Conservation (phyloP, 92 coral and sea anemone genomes). For the Phenganax stokvisi region DNA sequence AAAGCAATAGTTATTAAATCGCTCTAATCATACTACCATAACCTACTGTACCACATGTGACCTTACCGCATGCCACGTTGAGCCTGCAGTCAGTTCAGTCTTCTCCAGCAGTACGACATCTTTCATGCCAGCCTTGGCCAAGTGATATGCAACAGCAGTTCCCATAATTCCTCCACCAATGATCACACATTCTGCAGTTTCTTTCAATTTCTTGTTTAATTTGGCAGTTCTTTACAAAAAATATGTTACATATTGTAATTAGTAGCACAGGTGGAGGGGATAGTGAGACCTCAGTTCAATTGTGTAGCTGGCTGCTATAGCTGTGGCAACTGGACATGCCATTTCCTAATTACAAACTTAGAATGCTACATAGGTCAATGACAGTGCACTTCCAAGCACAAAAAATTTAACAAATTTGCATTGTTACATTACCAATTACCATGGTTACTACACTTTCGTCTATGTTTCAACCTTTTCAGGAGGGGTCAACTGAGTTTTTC, state of each 20-base stretch:
- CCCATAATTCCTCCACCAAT: constrained; percentile 98
- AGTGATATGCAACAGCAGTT: constrained; percentile 82
- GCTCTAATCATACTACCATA: too few relatives aligned
- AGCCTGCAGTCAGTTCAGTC: constrained; percentile 93
- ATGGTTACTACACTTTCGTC: too few relatives aligned
- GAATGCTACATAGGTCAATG: too few relatives aligned
- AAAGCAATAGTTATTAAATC: too few relatives aligned
- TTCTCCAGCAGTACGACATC: constrained; percentile 95
- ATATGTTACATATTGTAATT: neutral
- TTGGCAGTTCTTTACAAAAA: constrained; percentile 14
- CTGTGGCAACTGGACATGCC: too few relatives aligned
- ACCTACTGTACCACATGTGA: too few relatives aligned
- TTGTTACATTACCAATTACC: too few relatives aligned
- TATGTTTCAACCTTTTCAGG: too few relatives aligned
- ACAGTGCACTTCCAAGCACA: too few relatives aligned
- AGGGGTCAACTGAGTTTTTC: too few relatives aligned
- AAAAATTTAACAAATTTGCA: too few relatives aligned
- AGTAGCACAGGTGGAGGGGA: neutral
- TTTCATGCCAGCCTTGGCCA: constrained; percentile 86
- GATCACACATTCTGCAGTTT: constrained; percentile 87
- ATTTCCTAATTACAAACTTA: too few relatives aligned
- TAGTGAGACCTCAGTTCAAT: neutral
- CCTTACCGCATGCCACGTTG: constrained; percentile 99
- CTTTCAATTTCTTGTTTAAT: constrained; percentile 75
- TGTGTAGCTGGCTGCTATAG: neutral